Evolutionary conservation across 2,797 vertebrate genomes (phyloP).

Genomic region (Cossypha niveicapilla): DNA sequence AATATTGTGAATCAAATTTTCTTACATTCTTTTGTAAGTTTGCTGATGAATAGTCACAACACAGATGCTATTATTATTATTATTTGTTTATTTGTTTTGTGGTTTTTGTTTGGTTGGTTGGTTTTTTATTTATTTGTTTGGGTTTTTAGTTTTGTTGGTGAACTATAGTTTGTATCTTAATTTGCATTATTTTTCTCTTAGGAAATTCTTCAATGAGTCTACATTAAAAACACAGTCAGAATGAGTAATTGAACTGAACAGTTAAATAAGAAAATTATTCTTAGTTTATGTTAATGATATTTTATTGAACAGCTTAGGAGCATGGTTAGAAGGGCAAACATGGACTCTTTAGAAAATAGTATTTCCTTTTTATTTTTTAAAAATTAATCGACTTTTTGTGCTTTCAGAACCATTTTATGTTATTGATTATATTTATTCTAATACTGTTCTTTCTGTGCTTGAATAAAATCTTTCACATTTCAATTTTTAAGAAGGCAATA

Average conservation of each 20-base stretch:
- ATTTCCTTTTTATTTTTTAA: not conserved
- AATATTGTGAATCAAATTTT: not conserved
- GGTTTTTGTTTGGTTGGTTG: not conserved
- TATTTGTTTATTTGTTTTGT: not conserved
- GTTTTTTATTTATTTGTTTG: not conserved
- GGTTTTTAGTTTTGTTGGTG: not conserved
- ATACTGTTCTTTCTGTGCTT: not conserved
- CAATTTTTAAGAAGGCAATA: not conserved
- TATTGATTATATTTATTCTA: not conserved
- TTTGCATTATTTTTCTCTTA: not conserved
- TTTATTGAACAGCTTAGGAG: not conserved
- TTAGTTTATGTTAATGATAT: not conserved
- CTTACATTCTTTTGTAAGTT: not conserved
- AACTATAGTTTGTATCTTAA: not conserved
- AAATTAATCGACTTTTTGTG: not conserved
- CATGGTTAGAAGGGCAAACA: not conserved
- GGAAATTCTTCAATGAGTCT: not conserved
- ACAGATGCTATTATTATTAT: not conserved
- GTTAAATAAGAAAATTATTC: not conserved
- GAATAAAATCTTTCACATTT: not conserved
- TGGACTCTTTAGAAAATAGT: not conserved
- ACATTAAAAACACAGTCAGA: not conserved
- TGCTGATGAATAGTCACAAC: not conserved
- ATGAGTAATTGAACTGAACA: not conserved
- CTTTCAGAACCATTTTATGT: not conserved